Evolutionary conservation across 2,888 invertebrate genomes (phyloP).

Genomic region (Dermolepida albohirtum): DNA sequence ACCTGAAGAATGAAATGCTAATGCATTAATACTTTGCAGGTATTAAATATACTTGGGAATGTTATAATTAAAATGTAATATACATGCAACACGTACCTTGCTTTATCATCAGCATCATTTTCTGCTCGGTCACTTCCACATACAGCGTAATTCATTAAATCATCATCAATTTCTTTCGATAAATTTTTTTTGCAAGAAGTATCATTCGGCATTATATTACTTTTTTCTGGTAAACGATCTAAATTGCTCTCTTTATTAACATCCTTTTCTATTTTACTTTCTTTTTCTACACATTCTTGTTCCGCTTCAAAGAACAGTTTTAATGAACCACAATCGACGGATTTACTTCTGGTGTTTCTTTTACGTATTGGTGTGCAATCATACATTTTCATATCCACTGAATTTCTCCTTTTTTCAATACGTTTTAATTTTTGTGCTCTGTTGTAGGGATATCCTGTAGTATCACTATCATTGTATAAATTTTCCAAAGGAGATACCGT

Average conservation of each 20-base stretch:
- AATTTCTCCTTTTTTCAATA: constrained; percentile 29
- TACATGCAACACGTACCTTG: constrained; percentile 48
- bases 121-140: constrained; percentile 50
- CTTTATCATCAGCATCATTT: constrained; percentile 38
- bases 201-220: neutral
- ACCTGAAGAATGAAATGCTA: too few species aligned
- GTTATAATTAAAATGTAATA: neutral
- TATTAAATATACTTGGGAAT: too few species aligned
- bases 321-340: constrained; percentile 23
- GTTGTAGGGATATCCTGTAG: neutral
- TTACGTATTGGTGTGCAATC: constrained; percentile 2
- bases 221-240: neutral
- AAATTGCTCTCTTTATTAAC: neutral
- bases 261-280: neutral
- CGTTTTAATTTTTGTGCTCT: constrained; percentile 1
- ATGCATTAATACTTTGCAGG: too few species aligned
- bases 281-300: constrained; percentile 15
- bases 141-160: constrained; percentile 55
- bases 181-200: neutral
- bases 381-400: constrained; percentile 14
- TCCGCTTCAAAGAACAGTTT: neutral
- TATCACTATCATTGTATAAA: constrained; percentile 36
- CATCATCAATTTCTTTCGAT: constrained; percentile 47
- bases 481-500: constrained; percentile 38
- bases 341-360: constrained; percentile 37